Evolutionary conservation across 2,797 vertebrate species (phyloP).

Genomic region (Clarias fuscus): DNA sequence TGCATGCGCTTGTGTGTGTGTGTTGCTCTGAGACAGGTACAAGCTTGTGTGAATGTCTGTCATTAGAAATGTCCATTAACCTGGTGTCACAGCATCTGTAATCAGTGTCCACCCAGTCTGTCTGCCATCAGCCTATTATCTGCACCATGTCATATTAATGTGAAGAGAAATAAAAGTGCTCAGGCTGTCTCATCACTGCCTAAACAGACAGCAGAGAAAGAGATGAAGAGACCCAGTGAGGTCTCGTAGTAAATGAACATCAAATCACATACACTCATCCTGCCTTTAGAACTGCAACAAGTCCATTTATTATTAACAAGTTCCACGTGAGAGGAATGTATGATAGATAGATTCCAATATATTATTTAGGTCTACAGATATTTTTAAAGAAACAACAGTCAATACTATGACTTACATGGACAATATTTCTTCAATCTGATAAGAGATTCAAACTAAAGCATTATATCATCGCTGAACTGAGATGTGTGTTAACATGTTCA

Average conservation of each 20-base stretch:
- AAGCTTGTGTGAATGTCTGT: slow-evolving; percentile 3
- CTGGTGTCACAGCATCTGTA: slow-evolving; percentile 62
- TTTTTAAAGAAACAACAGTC: too few species aligned
- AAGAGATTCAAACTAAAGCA: too few species aligned
- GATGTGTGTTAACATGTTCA: too few species aligned
- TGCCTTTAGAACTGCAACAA: slow-evolving; percentile 14
- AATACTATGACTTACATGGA: too few species aligned
- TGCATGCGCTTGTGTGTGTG: neutral
- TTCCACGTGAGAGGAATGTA: too few species aligned
- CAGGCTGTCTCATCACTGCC: slow-evolving; percentile 67
- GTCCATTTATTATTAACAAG: neutral
- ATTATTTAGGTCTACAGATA: too few species aligned
- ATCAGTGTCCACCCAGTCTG: slow-evolving; percentile 63
- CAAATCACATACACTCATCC: slow-evolving; percentile 13
- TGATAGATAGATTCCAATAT: too few species aligned
- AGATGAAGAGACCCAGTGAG: neutral
- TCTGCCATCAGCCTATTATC: slow-evolving; percentile 45
- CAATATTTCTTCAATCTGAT: too few species aligned
- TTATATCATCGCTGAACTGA: too few species aligned
- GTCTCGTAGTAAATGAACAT: slow-evolving; percentile 67
- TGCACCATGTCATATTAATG: slow-evolving; percentile 60
- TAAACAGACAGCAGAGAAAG: slow-evolving; percentile 54
- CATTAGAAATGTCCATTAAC: slow-evolving; percentile 60
- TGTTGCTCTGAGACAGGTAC: slow-evolving; percentile 26
- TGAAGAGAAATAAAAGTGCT: slow-evolving; percentile 48